These are phyloP conservation scores for Anoplophora glabripennis DNA, from an alignment of 1,140 invertebrate species.

Conservation along the genomic window DNA sequence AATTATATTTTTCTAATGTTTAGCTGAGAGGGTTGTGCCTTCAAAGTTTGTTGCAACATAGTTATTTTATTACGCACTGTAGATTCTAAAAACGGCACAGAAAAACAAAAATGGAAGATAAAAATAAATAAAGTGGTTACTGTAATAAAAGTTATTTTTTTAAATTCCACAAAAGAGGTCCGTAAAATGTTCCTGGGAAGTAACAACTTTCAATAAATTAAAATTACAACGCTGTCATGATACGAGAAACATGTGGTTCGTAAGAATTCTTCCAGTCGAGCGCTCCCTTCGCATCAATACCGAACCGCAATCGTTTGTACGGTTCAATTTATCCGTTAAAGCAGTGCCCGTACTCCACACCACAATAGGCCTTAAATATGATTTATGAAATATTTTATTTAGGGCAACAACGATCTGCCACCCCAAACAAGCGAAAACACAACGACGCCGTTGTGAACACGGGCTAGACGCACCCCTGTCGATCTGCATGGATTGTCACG, in stretches of 20 bases:
- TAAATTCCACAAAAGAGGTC: no score
- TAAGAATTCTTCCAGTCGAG: conserved; percentile 22
- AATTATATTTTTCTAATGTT: no score
- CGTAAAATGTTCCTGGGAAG: no score
- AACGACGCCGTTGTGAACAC: conserved; percentile 8
- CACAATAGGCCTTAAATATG: conserved; percentile 38
- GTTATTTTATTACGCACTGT: no score
- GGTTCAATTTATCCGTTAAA: conserved; percentile 33
- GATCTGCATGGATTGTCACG: conserved; percentile 5
- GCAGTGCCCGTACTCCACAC: conserved; percentile 15
- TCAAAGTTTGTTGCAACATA: no score
- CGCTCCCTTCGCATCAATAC: conserved; percentile 15
- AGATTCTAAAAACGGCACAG: no score
- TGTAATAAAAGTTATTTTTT: no score
- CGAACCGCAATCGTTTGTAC: conserved; percentile 21
- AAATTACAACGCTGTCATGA: no score
- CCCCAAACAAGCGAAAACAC: conserved; percentile 18
- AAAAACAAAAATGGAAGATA: no score
- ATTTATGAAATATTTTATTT: conserved; percentile 41
- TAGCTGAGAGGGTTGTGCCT: no score
- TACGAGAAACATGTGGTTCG: background rate
- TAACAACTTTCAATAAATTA: no score
- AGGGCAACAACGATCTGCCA: conserved; percentile 22
- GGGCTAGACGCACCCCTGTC: conserved; percentile 8
- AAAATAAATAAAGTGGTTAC: no score